Evolutionary conservation across 2,888 invertebrate genomes (phyloP), one percentile per base, ranked within the genome.

Genomic region (Ormyrus labotus): DNA sequence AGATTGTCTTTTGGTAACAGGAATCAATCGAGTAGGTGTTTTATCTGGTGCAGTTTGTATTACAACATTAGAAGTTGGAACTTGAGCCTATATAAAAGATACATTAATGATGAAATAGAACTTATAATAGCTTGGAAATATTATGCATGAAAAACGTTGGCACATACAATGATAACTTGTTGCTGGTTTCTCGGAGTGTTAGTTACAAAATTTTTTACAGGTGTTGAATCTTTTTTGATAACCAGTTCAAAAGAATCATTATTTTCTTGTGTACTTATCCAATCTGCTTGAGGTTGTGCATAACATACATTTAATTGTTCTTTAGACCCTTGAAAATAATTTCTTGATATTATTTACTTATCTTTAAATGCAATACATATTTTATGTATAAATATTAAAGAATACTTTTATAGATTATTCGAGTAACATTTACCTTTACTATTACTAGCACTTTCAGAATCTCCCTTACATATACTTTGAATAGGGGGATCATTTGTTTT

Each of bases 181-280:
- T 79, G 80, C 45, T 73, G 78, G 57, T 64, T 81, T 60, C 69
- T 82, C 50, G 63, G 47, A 67, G 64, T 60, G 64, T 57, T 78
- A 3, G 75, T 34, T 61, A 64, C 9, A 50, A 78, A 67, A 74
- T 50, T 76, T 77, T 79, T 83, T 84, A 86, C 84, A 81, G 85
- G 85, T 71, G 78, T 73, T 72, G 84, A 70, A 80, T 84, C 84
- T 83, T 87, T 85, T 78, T 88, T 88, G 8, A 86, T 82, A 74
- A 86, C 80, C 60, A 86, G 78, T 78, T 87, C 86, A 80, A 84
- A 83, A 58, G 84, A 85, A 78, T 86, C 83, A 84, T 85, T 87
- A 83, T 87, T 87, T 73, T 89, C 88, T 83, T 85, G 86, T 84
- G 87, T 86, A 81, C 84, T 88, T 81, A 88, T 82, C 89, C 89